These are phyloP conservation scores for Thamnophis elegans DNA, from an alignment of 2,797 vertebrate genomes.

Conservation along the genomic window DNA sequence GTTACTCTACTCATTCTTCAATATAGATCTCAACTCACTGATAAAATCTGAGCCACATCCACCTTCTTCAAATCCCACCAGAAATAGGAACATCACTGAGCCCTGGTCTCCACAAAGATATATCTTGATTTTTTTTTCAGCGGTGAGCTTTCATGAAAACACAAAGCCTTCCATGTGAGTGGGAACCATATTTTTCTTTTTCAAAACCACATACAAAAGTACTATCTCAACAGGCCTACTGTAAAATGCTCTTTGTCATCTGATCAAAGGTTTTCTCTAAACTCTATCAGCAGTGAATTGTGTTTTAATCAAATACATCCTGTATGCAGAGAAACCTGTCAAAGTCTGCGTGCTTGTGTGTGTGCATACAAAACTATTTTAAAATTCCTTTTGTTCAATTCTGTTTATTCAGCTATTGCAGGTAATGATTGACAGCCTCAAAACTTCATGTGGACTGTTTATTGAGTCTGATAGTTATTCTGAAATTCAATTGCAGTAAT, in stretches of 20 bases:
- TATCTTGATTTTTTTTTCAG: background rate
- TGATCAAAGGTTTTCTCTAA: background rate
- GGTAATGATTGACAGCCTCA: background rate
- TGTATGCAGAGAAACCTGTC: background rate
- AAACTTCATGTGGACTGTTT: background rate
- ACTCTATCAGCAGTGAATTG: background rate
- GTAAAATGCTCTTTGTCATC: background rate
- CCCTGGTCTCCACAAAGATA: background rate
- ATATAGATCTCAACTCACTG: background rate
- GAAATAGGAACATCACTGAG: background rate
- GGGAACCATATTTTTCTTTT: background rate
- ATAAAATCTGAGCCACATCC: background rate
- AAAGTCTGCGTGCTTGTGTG: background rate
- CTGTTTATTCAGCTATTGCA: background rate
- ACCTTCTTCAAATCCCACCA: background rate
- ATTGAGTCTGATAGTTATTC: background rate
- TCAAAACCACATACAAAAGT: background rate
- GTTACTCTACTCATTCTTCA: background rate
- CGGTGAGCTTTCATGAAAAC: background rate
- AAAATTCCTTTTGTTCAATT: background rate
- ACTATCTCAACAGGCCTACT: background rate
- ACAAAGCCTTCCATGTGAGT: background rate
- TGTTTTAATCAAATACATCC: slow-evolving; percentile 7
- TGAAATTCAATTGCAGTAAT: background rate
- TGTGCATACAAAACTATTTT: background rate